Evolutionary conservation across 2,797 vertebrate species (phyloP).

Genomic region (Lepus townsendii): DNA sequence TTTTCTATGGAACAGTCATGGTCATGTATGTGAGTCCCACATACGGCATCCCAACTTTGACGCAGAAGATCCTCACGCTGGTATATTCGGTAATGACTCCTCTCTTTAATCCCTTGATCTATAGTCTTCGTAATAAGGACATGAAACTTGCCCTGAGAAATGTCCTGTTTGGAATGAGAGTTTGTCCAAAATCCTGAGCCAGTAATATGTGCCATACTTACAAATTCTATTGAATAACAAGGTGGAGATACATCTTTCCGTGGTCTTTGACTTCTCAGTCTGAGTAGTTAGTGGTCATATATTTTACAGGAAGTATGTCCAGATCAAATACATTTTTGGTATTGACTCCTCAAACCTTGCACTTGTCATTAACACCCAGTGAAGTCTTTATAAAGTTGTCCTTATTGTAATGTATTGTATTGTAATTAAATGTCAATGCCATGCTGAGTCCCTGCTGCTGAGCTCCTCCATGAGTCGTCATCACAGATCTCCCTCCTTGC

Average conservation of each 20-base stretch:
- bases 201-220: background rate
- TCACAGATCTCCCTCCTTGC: background rate
- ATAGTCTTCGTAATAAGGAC: conserved; percentile 83
- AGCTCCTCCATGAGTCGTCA: background rate
- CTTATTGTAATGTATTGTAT: conserved; percentile 59
- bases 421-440: background rate
- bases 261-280: background rate
- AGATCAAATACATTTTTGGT: background rate
- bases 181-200: conserved; percentile 49
- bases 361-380: background rate
- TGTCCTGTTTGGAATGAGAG: conserved; percentile 65
- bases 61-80: conserved; percentile 79
- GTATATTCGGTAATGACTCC: conserved; percentile 82
- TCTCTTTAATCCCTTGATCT: conserved; percentile 83
- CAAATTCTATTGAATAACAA: conserved; percentile 52
- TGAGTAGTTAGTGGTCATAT: background rate
- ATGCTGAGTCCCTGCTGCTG: background rate
- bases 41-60: conserved; percentile 67
- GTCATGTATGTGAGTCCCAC: conserved; percentile 83
- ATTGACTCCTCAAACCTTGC: conserved; percentile 14
- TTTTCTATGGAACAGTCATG: conserved; percentile 84
- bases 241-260: background rate
- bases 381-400: background rate
- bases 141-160: conserved; percentile 77
- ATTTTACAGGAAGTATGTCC: background rate